These are phyloP conservation scores for Zophobas atratus DNA, from an alignment of 1,140 invertebrate genomes.

Conservation along the genomic window DNA sequence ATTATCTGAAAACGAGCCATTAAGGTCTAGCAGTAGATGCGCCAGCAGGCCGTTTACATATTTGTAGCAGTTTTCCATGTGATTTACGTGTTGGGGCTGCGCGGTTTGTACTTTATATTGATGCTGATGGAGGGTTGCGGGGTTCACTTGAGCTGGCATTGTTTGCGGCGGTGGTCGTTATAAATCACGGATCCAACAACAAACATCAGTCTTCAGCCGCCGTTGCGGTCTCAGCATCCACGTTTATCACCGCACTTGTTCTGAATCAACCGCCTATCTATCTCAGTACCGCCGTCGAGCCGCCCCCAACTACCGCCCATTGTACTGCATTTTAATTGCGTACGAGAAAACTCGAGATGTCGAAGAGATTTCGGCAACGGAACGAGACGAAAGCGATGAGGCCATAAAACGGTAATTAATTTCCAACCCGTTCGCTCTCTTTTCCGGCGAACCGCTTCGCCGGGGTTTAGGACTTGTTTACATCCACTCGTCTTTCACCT, in stretches of 20 bases:
- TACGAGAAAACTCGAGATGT: conserved; percentile 46
- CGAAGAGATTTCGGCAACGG: conserved; percentile 31
- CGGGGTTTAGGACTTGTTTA: conserved; percentile 33
- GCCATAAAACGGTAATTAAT: conserved; percentile 56
- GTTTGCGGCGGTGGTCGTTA: conserved; percentile 49
- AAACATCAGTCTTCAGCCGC: conserved; percentile 63
- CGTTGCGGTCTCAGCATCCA: conserved; percentile 60
- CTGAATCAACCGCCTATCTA: conserved; percentile 63
- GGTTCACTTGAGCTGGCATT: conserved; percentile 47
- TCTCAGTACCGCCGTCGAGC: conserved; percentile 51
- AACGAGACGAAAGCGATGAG: conserved; percentile 44
- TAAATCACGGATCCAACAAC: conserved; percentile 65
- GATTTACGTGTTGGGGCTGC: conserved; percentile 41
- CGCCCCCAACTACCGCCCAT: conserved; percentile 31
- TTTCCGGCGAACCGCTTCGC: not conserved
- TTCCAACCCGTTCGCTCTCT: conserved; percentile 40
- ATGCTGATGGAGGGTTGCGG: conserved; percentile 41
- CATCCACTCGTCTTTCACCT: conserved; percentile 34
- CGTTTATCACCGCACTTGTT: conserved; percentile 66
- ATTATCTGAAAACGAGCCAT: conserved; percentile 43
- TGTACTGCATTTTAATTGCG: conserved; percentile 50
- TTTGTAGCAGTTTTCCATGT: conserved; percentile 44
- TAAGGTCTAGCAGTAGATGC: conserved; percentile 8
- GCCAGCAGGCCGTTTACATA: conserved; percentile 31
- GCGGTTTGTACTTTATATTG: conserved; percentile 48